A percentile compares a stretch with the other conserved stretches of the same genome.
phyloP scores from a whole-genome alignment of 1,140 invertebrate species.

The Euschistus heros region DNA sequence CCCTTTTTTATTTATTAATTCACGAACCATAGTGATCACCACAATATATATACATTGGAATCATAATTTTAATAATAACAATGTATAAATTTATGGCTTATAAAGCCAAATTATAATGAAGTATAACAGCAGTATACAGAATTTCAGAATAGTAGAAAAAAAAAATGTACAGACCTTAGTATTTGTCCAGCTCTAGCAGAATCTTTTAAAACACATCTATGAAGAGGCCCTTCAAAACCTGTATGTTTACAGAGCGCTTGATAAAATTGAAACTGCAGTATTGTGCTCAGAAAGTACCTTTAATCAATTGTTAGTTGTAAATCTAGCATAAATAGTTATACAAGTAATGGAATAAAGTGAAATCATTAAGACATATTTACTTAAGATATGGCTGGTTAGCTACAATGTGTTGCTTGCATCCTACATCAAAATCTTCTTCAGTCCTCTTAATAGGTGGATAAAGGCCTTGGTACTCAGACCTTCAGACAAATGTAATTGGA shows the following conservation, averaged over 20 bases:
- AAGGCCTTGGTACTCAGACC: conserved; percentile 66
- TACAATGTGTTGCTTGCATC: conserved; percentile 72
- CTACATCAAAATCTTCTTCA: conserved; percentile 76
- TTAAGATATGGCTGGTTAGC: conserved; percentile 72
- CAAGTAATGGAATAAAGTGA: neutral
- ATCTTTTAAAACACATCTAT: conserved; percentile 75
- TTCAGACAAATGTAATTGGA: conserved; percentile 20
- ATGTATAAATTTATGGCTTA: too few relatives aligned
- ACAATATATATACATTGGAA: too few relatives aligned
- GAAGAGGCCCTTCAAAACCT: conserved; percentile 52
- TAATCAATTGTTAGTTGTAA: conserved; percentile 27
- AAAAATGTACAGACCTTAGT: conserved; percentile 40
- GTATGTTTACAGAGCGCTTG: conserved; percentile 67
- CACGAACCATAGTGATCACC: too few relatives aligned
- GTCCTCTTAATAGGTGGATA: conserved; percentile 60
- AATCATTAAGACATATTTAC: conserved; percentile 35
- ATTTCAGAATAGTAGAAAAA: too few relatives aligned
- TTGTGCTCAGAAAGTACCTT: conserved; percentile 77
- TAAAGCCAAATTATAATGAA: neutral
- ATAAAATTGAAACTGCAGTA: conserved; percentile 88
- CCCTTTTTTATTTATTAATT: too few relatives aligned
- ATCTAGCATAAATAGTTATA: neutral
- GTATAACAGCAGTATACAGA: neutral
- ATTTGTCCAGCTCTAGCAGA: conserved; percentile 63
- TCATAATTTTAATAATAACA: too few relatives aligned